Evolutionary conservation across 2,888 invertebrate species (phyloP), one percentile per base, ranked within the genome.

Genomic region (Lathronympha strigana): DNA sequence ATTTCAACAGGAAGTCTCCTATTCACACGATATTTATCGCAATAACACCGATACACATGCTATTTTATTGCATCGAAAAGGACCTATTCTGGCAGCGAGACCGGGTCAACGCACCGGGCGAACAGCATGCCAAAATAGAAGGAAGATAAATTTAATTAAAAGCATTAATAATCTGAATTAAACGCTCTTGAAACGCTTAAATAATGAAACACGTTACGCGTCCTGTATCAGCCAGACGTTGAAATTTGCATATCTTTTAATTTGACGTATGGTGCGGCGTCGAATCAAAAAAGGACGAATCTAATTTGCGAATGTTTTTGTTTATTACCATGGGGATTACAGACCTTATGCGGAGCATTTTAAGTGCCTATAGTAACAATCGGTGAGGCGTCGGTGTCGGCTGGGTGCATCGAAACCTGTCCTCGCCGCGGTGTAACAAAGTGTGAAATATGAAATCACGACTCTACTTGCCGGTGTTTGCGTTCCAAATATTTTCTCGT

Each of bases 381-480:
- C 54, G 64, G 49, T 38, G 50, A 33, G 54, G 31, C 55, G 75
- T 74, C 72, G 75, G 74, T 72, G 73, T 76, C 67, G 69, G 66
- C 77, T 77, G 80, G 83, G 81, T 78, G 79, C 82, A 83, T 66
- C 66, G 85, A 86, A 87, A 89, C 90, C 87, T 84, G 89, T 88
- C 81, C 77, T 78, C 78, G 79, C 76, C 82, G 77, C 84, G 83
- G 87, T 86, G 88, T 84, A 79, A 81, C 81, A 79, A 87, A 90
- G 92, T 92, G 92, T 91, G 90, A 92, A 92, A 90, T 90, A 92
- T 90, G 90, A 90, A 92, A 92, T 92, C 92, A 92, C 92, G 92
- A 92, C 82, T 87, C 82, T 83, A 86, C 86, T 86, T 80, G 86
- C 81, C 78, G 81, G 78, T 88, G 87, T 92, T 91, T 90, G 89